Base-by-base conservation (phyloP, 2,888 invertebrate genomes). In the Pyrrhosoma nymphula region DNA sequence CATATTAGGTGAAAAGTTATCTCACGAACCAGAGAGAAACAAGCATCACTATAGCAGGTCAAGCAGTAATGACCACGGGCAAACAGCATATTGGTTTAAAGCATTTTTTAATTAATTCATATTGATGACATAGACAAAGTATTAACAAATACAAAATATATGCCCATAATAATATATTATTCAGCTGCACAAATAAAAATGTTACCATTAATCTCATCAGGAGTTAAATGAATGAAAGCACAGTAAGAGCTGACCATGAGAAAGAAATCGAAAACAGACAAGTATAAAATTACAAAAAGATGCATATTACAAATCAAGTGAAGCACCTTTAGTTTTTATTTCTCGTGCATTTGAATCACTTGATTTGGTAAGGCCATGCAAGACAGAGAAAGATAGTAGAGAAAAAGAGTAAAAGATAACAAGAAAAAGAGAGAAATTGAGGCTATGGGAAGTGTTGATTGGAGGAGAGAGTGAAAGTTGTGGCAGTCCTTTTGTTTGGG, bases 41-140 rank as follows among this genome's bases (percentile, higher is more conserved):
- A 93, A 93, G 93, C 93, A 93, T 93, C 63, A 47, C 93, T 93
- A 93, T 69, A 93, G 95, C 95, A 96, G 95, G 95, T 95, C 95
- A 96, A 96, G 96, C 96, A 96, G 96, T 95, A 96, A 95, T 95
- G 96, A 96, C 96, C 96, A 96, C 96, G 95, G 96, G 96, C 96
- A 96, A 96, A 96, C 96, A 96, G 95, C 95, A 95, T 95, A 95
- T 95, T 95, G 82, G 88, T 95, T 95, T 90, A 56, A 82, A 88
- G 63, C 55, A 95, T 63, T 47, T 95, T 91, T 95, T 95, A 93
- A 75, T 93, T n/a, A 63, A 47, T 93, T 93, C n/a, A 93, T 93
- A 93, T 93, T 93, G 56, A 56, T 89, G 55, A 75, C 93, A 75
- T 47, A 93, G 93, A 93, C 35, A 91, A 91, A 91, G 56, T 63